phyloP scores from a whole-genome alignment of 2,797 vertebrate genomes.

The Parauchenoglanis punctatus region DNA sequence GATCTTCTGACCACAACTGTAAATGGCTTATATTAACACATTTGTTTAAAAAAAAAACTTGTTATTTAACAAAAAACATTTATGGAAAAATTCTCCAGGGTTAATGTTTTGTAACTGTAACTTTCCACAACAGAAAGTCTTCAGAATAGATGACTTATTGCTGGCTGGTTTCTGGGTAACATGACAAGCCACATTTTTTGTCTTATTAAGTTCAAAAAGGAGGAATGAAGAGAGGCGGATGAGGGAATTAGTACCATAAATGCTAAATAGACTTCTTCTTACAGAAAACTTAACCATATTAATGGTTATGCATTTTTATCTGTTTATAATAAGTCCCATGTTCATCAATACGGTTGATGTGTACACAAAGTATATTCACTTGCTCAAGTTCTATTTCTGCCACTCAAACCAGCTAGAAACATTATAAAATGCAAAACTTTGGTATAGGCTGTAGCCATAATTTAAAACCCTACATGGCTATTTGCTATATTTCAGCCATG shows the following conservation, averaged over 20 bases:
- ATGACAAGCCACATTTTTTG: neutral
- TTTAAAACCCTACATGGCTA: neutral
- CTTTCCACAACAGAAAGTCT: neutral
- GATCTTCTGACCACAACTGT: no score
- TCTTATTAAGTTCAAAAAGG: neutral
- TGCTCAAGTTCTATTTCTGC: neutral
- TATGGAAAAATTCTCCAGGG: neutral
- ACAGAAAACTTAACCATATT: neutral
- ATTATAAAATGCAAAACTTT: neutral
- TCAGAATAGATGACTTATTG: neutral
- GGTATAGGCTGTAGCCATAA: neutral
- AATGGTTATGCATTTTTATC: neutral
- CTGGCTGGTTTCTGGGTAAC: neutral
- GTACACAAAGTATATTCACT: neutral
- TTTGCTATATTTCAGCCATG: neutral
- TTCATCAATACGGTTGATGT: neutral
- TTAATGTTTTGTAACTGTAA: neutral
- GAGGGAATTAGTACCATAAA: neutral
- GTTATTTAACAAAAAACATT: neutral
- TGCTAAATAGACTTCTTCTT: neutral
- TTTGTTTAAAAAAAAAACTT: neutral
- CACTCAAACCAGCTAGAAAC: neutral
- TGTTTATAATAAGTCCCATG: neutral
- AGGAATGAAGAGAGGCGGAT: neutral
- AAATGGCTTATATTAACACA: neutral